A percentile compares a stretch with the other conserved stretches of the same genome.
phyloP scores from a whole-genome alignment of 2,113 vertebrate genomes.

The Micronycteris hirsuta region DNA sequence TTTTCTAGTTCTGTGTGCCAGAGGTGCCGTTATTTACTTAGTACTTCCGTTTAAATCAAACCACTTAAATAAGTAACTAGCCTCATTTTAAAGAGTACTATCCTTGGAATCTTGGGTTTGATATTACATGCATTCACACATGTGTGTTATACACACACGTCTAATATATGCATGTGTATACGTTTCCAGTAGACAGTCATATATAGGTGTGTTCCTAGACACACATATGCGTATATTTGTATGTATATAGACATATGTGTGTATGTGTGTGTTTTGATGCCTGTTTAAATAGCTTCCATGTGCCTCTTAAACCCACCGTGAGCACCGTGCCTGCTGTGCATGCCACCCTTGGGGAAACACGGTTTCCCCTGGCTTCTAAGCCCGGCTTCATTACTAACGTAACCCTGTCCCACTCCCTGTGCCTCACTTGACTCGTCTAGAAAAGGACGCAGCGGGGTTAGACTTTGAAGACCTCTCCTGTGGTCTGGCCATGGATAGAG shows the following conservation, averaged over 20 bases:
- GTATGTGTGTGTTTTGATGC: no score
- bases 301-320: background rate
- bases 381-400: background rate
- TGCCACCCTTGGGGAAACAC: background rate
- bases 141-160: background rate
- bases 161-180: background rate
- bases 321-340: background rate
- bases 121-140: background rate
- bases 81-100: background rate
- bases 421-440: background rate
- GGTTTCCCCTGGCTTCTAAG: background rate
- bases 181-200: background rate
- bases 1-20: background rate
- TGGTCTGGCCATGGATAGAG: background rate
- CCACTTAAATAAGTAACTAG: background rate
- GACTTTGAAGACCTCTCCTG: background rate
- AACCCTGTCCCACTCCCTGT: background rate
- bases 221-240: background rate
- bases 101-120: background rate
- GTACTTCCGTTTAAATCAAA: background rate
- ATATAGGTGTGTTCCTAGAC: background rate
- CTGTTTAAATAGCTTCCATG: no score
- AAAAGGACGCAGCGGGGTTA: background rate
- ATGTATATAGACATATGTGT: background rate
- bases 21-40: background rate